Base-by-base conservation (phyloP, 1,140 invertebrate species). In the Bactericera cockerelli region DNA sequence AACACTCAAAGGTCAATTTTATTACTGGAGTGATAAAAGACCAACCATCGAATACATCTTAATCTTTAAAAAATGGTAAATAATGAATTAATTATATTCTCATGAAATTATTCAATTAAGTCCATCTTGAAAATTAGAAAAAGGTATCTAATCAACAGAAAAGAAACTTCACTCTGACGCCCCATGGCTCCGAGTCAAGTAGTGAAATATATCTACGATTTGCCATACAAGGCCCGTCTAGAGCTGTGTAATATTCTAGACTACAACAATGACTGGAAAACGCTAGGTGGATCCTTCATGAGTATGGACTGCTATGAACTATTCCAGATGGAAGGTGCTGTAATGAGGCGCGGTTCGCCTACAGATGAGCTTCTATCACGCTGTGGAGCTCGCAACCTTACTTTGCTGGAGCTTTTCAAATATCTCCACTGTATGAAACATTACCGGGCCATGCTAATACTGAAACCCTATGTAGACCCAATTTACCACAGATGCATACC, bases 371-470 rank as follows among this genome's bases (percentile, higher is more conserved):
- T 94, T 2, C 72, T 94, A 19, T 80, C 75, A 28, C 70, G 78
- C 55, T 93, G 87, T 87, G 84, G 85, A 4, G 78, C 82, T 63
- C 77, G 82, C 58, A 92, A 91, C 71, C 87, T 90, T 64, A 83
- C 81, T 16, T 79, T 89, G 1, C 69, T 80, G 53, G 84, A 89
- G 69, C 70, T 94, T 4, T 91, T 89, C 69, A 72, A 81, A 1
- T 67, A 86, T 21, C 73, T 87, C 2, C 82, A 71, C 22, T 71
- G 70, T 65, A 86, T 89, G 80, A 76, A 83, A 62, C 80, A 89
- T 64, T 82, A 82, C 65, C 75, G 81, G 63, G 82, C 82, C 1
- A 82, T 92, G 79, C 64, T 72, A 33, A 71, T 80, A 21, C 66
- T 92, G 1, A 77, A 80, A 67, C 67, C 74, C 28, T 81, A 79